Base-by-base conservation (phyloP, 2,113 vertebrate species). In the Anser cygnoides region DNA sequence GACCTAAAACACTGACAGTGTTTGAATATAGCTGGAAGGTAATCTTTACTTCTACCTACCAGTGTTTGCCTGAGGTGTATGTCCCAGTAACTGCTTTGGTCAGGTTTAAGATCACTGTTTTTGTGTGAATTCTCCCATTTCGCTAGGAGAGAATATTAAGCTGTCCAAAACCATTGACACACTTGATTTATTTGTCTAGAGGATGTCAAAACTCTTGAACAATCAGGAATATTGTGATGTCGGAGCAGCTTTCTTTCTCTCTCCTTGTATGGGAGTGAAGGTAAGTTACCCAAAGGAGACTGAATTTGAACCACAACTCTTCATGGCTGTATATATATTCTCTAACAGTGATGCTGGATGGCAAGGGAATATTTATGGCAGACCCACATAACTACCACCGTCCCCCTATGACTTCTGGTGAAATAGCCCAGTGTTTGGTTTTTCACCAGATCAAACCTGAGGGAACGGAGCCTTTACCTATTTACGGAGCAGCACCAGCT, bases 201-300 rank as follows among this genome's bases (percentile, higher is more conserved):
- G 77, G 10, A 9, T 62, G 67, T 66, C 43, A 82, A 79, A 39
- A 22, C 4, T 66, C 39, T 49, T 22, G 9, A 78, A 35, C 10
- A 84, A 71, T 17, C 13, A 75, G 28, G n/a, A 89, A 4, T 66
- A 17, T 13, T 49, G 31, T 84, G 18, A 35, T 11, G 25, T 7
- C 52, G 25, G 19, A 87, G 25, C 3, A 41, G 31, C 61, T 74
- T 84, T 59, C 46, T 81, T 61, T 17, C 18, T 74, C 18, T 25
- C 16, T 74, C 16, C 25, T 83, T 68, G 7, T 13, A 5, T 7
- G 13, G 26, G 20, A 66, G 2, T 0, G 2, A 57, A 29, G 4
- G 44, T 37, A 46, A 55, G 43, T 21, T 17, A 80, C 9, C 4
- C 15, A 55, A 73, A 70, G 11, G 39, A 41, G 10, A 11, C 3